phyloP scores from a whole-genome alignment of 2,113 vertebrate genomes.

The Chaetodon trifascialis region DNA sequence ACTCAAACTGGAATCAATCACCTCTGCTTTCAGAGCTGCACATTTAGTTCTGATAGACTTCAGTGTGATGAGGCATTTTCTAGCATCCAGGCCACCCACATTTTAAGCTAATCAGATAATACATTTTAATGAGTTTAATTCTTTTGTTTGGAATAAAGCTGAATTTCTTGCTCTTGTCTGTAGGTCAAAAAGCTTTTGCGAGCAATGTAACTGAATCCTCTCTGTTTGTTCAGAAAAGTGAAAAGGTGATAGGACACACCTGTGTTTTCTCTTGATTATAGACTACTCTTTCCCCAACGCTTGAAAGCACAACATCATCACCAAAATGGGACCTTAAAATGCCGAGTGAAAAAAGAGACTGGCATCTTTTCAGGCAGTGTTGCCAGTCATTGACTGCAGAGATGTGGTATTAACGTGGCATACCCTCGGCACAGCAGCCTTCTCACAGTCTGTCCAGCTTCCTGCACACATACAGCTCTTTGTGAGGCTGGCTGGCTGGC shows the following conservation, averaged over 20 bases:
- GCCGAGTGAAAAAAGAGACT: constrained; percentile 5
- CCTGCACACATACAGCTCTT: constrained; percentile 39
- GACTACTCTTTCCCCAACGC: neutral
- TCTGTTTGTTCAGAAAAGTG: neutral
- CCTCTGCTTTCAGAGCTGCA: constrained; percentile 1
- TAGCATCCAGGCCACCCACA: constrained; percentile 25
- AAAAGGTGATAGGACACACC: neutral
- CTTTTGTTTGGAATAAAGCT: neutral
- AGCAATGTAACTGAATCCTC: neutral
- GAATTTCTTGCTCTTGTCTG: no score
- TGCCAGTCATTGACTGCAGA: constrained; percentile 35
- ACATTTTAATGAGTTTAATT: neutral
- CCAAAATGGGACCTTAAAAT: constrained; percentile 6
- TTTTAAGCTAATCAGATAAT: neutral
- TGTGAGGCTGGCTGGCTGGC: constrained; percentile 38
- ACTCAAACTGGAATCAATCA: constrained; percentile 40
- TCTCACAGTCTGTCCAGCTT: constrained; percentile 60
- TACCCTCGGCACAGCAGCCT: constrained; percentile 50
- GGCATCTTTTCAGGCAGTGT: constrained; percentile 28
- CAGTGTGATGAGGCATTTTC: neutral
- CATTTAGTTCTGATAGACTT: constrained; percentile 13
- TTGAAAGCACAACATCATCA: constrained; percentile 27
- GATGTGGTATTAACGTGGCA: constrained; percentile 64
- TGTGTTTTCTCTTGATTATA: neutral
- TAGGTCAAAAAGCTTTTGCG: neutral